Conservation (phyloP, 2,888 invertebrate species). For the Papilio protenor region DNA sequence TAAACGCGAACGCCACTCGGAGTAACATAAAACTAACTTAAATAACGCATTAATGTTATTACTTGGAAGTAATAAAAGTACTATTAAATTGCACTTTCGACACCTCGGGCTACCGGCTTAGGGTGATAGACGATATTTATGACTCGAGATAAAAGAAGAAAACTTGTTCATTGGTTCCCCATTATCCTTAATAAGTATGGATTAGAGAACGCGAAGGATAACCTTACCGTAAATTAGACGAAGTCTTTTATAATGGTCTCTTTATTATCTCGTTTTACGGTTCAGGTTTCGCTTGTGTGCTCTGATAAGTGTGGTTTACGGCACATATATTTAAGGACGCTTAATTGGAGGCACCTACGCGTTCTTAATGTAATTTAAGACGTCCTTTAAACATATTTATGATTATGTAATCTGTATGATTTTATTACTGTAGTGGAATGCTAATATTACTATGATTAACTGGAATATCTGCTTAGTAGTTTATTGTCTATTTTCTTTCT, state of each 20-base stretch:
- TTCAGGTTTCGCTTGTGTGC: slow-evolving; percentile 65
- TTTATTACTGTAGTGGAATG: neutral
- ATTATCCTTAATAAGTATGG: slow-evolving; percentile 83
- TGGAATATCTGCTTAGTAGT: neutral
- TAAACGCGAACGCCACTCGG: slow-evolving; percentile 48
- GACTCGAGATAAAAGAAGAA: slow-evolving; percentile 75
- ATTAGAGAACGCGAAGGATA: slow-evolving; percentile 75
- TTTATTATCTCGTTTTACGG: slow-evolving; percentile 73
- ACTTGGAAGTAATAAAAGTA: slow-evolving; percentile 65
- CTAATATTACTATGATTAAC: neutral
- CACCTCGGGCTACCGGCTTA: slow-evolving; percentile 68
- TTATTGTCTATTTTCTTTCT: neutral
- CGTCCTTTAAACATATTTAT: slow-evolving; percentile 54
- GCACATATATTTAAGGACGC: slow-evolving; percentile 67
- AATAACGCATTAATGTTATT: slow-evolving; percentile 63
- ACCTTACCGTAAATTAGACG: slow-evolving; percentile 74
- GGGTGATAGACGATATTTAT: slow-evolving; percentile 72
- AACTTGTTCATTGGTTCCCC: slow-evolving; percentile 80
- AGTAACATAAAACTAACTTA: slow-evolving; percentile 54
- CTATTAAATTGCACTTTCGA: slow-evolving; percentile 72
- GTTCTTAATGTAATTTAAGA: slow-evolving; percentile 47
- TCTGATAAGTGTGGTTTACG: slow-evolving; percentile 76
- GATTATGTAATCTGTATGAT: slow-evolving; percentile 14
- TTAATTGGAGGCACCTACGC: slow-evolving; percentile 64
- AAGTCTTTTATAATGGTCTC: slow-evolving; percentile 72